Percentiles rank a stretch among this genome's conserved stretches.
These are phyloP conservation scores for Pyrocephalus nanus DNA, from an alignment of 2,797 vertebrate genomes.

Conservation along the genomic window DNA sequence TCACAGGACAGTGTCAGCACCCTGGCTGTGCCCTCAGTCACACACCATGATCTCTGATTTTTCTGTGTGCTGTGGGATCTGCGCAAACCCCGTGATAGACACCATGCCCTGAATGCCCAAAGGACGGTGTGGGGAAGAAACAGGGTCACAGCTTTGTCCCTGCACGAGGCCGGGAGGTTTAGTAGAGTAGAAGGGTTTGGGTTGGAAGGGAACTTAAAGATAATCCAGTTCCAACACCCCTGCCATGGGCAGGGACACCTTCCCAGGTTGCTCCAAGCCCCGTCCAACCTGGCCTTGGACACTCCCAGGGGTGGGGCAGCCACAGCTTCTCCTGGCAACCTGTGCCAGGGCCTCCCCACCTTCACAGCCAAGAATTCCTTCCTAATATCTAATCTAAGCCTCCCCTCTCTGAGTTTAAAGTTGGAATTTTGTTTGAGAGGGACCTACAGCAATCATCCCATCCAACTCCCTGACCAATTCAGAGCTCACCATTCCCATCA, in stretches of 20 bases:
- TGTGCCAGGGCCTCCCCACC: not conserved
- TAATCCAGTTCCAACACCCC: accelerated
- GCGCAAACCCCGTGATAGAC: accelerated
- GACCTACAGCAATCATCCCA: accelerated
- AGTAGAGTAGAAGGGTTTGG: not conserved
- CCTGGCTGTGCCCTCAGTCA: accelerated
- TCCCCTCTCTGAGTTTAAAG: not conserved
- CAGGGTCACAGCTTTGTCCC: not conserved
- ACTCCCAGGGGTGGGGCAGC: not conserved
- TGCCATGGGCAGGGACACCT: not conserved
- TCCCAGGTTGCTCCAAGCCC: not conserved
- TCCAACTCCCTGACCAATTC: not conserved
- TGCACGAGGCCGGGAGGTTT: not conserved
- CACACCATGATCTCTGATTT: accelerated
- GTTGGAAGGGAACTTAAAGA: not conserved
- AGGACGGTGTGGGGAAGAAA: not conserved
- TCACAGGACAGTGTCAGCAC: accelerated
- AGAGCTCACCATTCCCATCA: not conserved
- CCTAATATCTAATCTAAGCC: accelerated
- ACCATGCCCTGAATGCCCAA: accelerated
- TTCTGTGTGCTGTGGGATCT: accelerated
- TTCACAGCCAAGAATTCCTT: accelerated
- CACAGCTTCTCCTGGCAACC: not conserved
- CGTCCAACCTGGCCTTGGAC: not conserved
- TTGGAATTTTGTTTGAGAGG: not conserved